Conservation (phyloP, 2,888 invertebrate species). For the Imbricaverruca yamaguchii region DNA sequence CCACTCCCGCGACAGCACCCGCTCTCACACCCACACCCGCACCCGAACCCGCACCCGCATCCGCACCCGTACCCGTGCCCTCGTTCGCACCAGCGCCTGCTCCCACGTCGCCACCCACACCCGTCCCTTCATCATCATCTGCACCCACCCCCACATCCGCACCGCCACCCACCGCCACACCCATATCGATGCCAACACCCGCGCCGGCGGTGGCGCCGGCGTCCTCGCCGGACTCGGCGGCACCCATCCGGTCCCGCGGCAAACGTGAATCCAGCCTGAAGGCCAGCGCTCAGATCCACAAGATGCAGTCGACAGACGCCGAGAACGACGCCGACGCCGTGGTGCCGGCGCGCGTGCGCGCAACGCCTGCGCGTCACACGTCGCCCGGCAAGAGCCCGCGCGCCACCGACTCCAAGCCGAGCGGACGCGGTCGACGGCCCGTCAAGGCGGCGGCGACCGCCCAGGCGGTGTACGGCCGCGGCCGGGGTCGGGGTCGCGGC, state of each 20-base stretch:
- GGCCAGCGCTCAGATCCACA: background rate
- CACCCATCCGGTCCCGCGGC: background rate
- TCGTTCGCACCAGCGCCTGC: background rate
- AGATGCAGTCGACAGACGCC: background rate
- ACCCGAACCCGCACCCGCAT: too few relatives aligned
- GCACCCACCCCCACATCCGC: too few relatives aligned
- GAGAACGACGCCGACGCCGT: background rate
- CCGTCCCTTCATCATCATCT: too few relatives aligned
- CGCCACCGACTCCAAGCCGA: background rate
- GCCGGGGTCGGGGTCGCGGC: background rate
- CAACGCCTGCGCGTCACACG: background rate
- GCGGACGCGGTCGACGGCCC: slow-evolving; percentile 12
- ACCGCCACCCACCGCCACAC: background rate
- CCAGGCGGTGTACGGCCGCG: slow-evolving; percentile 2
- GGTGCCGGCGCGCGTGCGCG: slow-evolving; percentile 4
- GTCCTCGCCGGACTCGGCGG: background rate
- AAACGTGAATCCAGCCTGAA: slow-evolving; percentile 8
- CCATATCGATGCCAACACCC: background rate
- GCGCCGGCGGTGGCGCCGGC: background rate
- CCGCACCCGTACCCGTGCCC: too few relatives aligned
- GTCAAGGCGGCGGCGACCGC: background rate
- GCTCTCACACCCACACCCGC: too few relatives aligned
- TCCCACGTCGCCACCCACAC: background rate
- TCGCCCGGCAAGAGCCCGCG: slow-evolving; percentile 24
- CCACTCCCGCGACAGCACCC: too few relatives aligned